Evolutionary conservation across 2,113 vertebrate genomes (phyloP).

Genomic region (Coturnix japonica): DNA sequence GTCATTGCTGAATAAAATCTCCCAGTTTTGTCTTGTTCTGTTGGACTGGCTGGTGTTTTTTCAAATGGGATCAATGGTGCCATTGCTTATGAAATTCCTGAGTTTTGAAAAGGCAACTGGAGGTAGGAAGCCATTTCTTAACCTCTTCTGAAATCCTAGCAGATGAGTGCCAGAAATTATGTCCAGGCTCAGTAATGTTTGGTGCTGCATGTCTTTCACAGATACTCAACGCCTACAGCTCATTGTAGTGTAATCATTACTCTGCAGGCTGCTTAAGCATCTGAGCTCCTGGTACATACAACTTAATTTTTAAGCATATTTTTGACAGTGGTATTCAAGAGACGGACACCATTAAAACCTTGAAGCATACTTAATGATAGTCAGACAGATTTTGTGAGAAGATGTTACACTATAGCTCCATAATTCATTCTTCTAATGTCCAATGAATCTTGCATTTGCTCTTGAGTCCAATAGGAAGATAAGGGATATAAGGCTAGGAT

Average conservation of each 20-base stretch:
- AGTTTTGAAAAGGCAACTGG: neutral
- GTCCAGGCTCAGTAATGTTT: neutral
- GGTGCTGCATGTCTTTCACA: neutral
- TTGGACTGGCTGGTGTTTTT: neutral
- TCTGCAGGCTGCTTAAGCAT: neutral
- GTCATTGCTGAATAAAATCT: neutral
- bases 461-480: neutral
- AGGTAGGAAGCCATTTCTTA: neutral
- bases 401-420: neutral
- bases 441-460: neutral
- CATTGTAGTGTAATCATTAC: neutral
- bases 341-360: neutral
- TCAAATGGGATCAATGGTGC: neutral
- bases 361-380: neutral
- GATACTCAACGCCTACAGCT: neutral
- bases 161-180: neutral
- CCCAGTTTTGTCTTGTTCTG: neutral
- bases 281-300: neutral
- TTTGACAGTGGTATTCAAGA: neutral
- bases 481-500: too few relatives aligned
- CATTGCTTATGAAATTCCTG: neutral
- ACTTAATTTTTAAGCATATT: neutral
- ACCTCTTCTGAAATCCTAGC: neutral
- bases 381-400: neutral
- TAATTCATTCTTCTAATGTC: neutral